Base-by-base conservation (phyloP, 2,113 vertebrate species). In the Polyodon spathula region DNA sequence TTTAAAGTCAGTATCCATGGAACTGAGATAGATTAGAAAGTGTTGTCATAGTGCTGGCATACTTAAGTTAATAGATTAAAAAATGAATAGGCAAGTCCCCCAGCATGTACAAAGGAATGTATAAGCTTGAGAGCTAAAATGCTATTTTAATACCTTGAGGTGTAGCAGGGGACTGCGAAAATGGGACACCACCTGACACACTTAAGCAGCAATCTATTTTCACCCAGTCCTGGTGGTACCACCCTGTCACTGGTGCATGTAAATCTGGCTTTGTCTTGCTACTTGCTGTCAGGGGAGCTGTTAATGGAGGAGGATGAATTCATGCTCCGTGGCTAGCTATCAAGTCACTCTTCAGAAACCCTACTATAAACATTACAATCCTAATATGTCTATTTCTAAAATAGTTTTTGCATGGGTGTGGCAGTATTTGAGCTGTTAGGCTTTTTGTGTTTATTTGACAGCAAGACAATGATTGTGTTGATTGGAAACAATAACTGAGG, bases 101-200 rank as follows among this genome's bases (percentile, higher is more conserved):
- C 51, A 40, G 52, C 72, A 43, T 14, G 16, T 66, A 73, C 68
- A 46, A 56, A 71, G 69, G 71, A 68, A 71, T 38, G 59, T 60
- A 70, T 80, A 67, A 72, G 73, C 75, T 76, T 61, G 64, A 62
- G 63, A 62, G 60, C 61, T 6, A 11, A 66, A 73, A 69, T 65
- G 67, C 67, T 68, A 63, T 80, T 75, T 61, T 68, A 66, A 10
- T 67, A 78, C 69, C 70, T 75, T 61, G 64, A 76, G 74, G 71
- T 69, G 42, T 44, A 60, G 65, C 66, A 58, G 66, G 69, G 56
- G 62, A 72, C 68, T 66, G 40, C 68, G 69, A 76, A 78, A 72
- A 76, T 71, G 61, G 59, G 48, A 68, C 61, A 42, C 68, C 68
- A 65, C 70, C 71, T 74, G 77, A 69, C 80, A 78, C 68, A 69